phyloP scores from a whole-genome alignment of 2,888 invertebrate genomes.

The Lamellibrachia columna region DNA sequence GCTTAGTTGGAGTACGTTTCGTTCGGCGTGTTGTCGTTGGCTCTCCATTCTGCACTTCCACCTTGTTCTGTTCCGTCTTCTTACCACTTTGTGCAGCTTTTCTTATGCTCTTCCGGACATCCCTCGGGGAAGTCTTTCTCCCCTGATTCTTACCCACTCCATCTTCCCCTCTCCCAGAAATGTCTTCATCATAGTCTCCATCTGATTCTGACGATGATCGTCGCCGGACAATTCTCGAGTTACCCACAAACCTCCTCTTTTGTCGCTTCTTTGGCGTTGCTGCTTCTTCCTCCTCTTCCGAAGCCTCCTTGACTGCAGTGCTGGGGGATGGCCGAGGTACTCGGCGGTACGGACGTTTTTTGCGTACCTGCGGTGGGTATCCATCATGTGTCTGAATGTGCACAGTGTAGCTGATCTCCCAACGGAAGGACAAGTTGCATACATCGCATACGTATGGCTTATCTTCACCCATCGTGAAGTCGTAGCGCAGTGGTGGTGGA shows the following conservation, averaged over 20 bases:
- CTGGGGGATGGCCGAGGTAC: background rate
- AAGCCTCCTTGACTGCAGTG: background rate
- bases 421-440: conserved; percentile 36
- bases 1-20: background rate
- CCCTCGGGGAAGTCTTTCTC: background rate
- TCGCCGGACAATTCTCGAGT: background rate
- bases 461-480: conserved; percentile 39
- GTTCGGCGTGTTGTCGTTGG: background rate
- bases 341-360: background rate
- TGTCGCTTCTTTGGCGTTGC: conserved; percentile 3
- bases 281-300: background rate
- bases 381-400: conserved; percentile 31
- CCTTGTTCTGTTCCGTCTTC: background rate
- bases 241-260: background rate
- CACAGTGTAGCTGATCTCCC: conserved; percentile 38
- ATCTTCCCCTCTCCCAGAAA: background rate
- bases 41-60: background rate
- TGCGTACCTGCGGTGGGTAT: background rate
- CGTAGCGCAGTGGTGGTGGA: conserved; percentile 31
- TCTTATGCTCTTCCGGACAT: background rate
- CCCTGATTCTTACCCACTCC: background rate
- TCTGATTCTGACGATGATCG: background rate
- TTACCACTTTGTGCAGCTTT: background rate
- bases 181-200: background rate
- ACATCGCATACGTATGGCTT: conserved; percentile 35